Base-by-base conservation (phyloP, 2,888 invertebrate genomes). In the Dolomedes plantarius region DNA sequence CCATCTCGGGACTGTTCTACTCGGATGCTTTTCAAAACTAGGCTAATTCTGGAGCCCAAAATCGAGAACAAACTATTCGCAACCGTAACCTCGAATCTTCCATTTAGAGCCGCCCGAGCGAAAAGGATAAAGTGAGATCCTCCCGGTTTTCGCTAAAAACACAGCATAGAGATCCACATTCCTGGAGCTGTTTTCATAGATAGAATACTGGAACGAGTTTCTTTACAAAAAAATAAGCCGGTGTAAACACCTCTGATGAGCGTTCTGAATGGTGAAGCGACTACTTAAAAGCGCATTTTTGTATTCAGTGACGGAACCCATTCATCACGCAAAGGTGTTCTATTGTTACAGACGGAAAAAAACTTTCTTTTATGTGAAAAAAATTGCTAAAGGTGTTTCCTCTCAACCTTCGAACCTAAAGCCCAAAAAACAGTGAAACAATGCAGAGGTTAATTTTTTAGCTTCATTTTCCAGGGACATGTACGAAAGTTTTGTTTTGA, bases 1-100 rank as follows among this genome's bases (percentile, higher is more conserved):
- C 71, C 78, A 71, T 71, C 78, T 78, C 71, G 23, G 28, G 64
- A 78, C 31, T 69, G 81, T 73, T 81, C 68, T 81, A 68, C 67
- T 68, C 74, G 32, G 56, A 1, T 81, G 81, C 81, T 41, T 68
- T 81, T 74, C 23, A 50, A 74, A 81, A 81, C 56, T 81, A 81
- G 81, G 81, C 81, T 81, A 81, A 81, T 81, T 81, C 81, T 62
- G 65, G 36, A 68, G 29, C n/a, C 62, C 56, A 32, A 74, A 28
- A 67, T 67, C 32, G 67, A 36, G 67, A 67, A 67, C 67, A 23
- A 32, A 67, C 32, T 67, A n/a, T 67, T 36, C 31, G 41, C 11
- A 64, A 29, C 19, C 62, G 9, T 74, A 74, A 74, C 74, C 74
- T 74, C 74, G 74, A 74, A 64, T 74, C 36, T 74, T 56, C 29